phyloP scores from a whole-genome alignment of 2,797 vertebrate species.

The Enoplosus armatus region DNA sequence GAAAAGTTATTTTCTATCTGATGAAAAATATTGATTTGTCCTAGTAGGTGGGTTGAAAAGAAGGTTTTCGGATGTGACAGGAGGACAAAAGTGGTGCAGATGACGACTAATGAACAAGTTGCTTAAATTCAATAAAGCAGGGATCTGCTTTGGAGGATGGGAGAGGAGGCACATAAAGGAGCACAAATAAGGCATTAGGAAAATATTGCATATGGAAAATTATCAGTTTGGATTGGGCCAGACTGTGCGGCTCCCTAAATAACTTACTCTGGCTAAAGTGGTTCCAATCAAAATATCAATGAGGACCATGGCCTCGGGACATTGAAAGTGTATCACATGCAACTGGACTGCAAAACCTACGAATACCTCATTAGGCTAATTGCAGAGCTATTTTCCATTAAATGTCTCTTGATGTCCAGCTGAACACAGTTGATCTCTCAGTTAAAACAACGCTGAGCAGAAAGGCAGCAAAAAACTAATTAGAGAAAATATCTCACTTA shows the following conservation, averaged over 20 bases:
- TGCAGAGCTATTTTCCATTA: constrained; percentile 31
- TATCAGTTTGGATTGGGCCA: constrained; percentile 48
- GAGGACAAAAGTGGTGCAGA: neutral
- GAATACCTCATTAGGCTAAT: constrained; percentile 56
- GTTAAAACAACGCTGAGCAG: neutral
- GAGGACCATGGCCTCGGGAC: constrained; percentile 21
- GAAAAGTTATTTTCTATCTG: constrained; percentile 17
- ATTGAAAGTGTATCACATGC: constrained; percentile 32
- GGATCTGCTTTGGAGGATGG: neutral
- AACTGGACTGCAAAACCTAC: constrained; percentile 12
- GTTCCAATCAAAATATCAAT: constrained; percentile 53
- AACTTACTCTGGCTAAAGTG: constrained; percentile 52
- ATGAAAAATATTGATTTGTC: constrained; percentile 23
- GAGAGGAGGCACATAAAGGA: constrained; percentile 2
- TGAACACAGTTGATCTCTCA: neutral
- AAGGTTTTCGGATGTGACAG: neutral
- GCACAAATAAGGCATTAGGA: constrained; percentile 43
- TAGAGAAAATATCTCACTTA: neutral
- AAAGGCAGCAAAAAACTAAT: neutral
- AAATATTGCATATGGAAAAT: constrained; percentile 60
- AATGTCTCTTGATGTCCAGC: constrained; percentile 16
- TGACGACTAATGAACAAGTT: neutral
- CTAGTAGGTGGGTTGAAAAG: neutral
- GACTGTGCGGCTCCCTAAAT: constrained; percentile 56
- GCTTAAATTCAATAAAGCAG: neutral